phyloP scores from a whole-genome alignment of 1,140 invertebrate genomes.

The Nephila pilipes region DNA sequence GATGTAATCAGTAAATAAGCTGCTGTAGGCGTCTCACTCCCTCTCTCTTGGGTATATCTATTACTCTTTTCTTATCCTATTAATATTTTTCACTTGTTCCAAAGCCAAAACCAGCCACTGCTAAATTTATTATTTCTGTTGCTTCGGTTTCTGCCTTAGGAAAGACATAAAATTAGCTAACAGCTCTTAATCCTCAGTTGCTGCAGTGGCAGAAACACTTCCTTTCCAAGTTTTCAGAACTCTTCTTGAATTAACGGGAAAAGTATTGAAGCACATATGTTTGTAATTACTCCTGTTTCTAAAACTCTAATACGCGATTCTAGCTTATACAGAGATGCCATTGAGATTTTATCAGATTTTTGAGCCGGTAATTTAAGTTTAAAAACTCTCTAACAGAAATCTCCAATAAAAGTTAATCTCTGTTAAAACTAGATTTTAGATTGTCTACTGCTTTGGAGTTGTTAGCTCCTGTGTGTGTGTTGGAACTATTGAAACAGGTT shows the following conservation, averaged over 20 bases:
- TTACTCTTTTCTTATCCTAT: not conserved
- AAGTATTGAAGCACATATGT: conserved; percentile 80
- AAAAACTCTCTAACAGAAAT: not conserved
- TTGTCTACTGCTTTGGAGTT: too few species aligned
- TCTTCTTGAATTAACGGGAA: conserved; percentile 74
- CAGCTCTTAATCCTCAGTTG: not conserved
- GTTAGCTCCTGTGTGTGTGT: too few species aligned
- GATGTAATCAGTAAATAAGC: not conserved
- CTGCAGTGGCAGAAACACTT: not conserved
- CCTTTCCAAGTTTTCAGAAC: conserved; percentile 15
- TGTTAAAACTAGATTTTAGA: not conserved
- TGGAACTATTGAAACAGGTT: too few species aligned
- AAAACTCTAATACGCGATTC: not conserved
- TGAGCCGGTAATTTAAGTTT: not conserved
- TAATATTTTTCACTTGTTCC: not conserved
- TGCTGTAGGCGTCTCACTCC: not conserved
- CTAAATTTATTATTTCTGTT: too few species aligned
- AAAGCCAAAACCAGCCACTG: not conserved
- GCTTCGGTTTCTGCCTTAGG: too few species aligned
- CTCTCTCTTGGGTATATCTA: not conserved
- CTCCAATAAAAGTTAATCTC: conserved; percentile 15
- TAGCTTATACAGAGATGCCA: not conserved
- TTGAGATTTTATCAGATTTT: not conserved
- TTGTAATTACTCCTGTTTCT: conserved; percentile 78
- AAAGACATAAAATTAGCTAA: too few species aligned